Conservation (phyloP, 2,888 invertebrate species). For the Junonia oenone region DNA sequence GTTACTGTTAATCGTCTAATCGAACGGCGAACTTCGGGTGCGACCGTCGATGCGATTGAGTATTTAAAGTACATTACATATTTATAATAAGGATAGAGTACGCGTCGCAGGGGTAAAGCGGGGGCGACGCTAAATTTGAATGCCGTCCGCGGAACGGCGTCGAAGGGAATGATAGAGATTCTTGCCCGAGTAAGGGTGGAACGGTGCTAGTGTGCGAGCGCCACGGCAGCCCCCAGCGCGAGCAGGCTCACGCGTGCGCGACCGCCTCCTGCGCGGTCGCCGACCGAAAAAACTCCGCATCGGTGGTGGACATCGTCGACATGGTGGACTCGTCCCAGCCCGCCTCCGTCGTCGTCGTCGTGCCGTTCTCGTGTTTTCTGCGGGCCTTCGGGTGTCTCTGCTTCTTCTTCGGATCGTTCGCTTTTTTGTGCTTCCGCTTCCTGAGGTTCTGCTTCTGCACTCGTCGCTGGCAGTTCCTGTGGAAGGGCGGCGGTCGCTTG, state of each 20-base stretch:
- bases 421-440: slow-evolving; percentile 75
- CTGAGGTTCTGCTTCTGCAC: slow-evolving; percentile 66
- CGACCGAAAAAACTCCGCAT: slow-evolving; percentile 78
- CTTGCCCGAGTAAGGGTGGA: slow-evolving; percentile 63
- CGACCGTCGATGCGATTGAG: not conserved
- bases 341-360: slow-evolving; percentile 69
- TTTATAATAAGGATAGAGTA: not conserved
- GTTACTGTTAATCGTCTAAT: slow-evolving; percentile 42
- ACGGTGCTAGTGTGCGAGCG: slow-evolving; percentile 73
- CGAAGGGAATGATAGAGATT: slow-evolving; percentile 51
- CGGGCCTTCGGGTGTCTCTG: slow-evolving; percentile 77
- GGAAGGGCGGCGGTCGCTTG: slow-evolving; percentile 63
- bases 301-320: slow-evolving; percentile 74
- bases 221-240: slow-evolving; percentile 73
- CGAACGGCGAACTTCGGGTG: slow-evolving; percentile 28
- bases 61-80: slow-evolving; percentile 10
- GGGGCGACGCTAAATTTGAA: slow-evolving; percentile 46
- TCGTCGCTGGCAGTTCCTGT: slow-evolving; percentile 68
- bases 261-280: slow-evolving; percentile 78
- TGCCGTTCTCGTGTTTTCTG: slow-evolving; percentile 69
- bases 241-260: slow-evolving; percentile 72
- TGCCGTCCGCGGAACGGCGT: slow-evolving; percentile 27
- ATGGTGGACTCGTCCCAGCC: slow-evolving; percentile 75
- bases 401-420: slow-evolving; percentile 70
- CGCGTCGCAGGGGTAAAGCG: not conserved